These are phyloP conservation scores for Celastrina argiolus DNA, from an alignment of 2,888 invertebrate species.

Conservation along the genomic window DNA sequence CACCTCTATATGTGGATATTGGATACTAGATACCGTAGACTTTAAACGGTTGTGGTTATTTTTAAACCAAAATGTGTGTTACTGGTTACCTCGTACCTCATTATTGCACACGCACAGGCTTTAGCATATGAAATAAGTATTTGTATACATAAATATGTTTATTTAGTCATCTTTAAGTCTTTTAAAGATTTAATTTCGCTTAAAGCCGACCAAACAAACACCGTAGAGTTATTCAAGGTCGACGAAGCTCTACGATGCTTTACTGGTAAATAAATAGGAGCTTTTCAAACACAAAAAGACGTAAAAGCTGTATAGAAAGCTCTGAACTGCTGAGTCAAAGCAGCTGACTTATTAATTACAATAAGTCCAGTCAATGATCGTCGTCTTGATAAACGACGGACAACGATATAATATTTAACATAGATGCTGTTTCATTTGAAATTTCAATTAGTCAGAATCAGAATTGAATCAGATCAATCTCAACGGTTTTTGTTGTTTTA, in stretches of 20 bases:
- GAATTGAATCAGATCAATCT: too few species aligned
- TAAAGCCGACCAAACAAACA: too few species aligned
- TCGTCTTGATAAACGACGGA: not conserved
- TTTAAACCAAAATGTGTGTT: not conserved
- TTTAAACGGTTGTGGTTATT: not conserved
- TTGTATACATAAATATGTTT: too few species aligned
- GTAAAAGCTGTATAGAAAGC: not conserved
- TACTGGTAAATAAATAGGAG: not conserved
- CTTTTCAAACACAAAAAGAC: not conserved
- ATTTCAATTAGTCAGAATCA: too few species aligned
- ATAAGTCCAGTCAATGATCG: slow-evolving; percentile 11
- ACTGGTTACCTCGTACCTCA: not conserved
- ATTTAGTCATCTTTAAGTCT: too few species aligned
- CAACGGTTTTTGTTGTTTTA: too few species aligned
- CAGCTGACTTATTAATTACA: slow-evolving; percentile 19
- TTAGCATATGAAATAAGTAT: too few species aligned
- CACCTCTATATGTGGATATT: not conserved
- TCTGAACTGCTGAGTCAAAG: slow-evolving; percentile 6
- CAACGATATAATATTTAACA: not conserved
- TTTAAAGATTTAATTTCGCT: too few species aligned
- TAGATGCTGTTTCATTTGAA: not conserved
- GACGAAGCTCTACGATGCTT: not conserved
- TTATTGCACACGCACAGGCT: too few species aligned
- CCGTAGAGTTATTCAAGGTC: not conserved
- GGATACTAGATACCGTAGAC: not conserved